Evolutionary conservation across 2,797 vertebrate genomes (phyloP), one percentile per base, ranked within the genome.

Genomic region (Malacoraja senta): DNA sequence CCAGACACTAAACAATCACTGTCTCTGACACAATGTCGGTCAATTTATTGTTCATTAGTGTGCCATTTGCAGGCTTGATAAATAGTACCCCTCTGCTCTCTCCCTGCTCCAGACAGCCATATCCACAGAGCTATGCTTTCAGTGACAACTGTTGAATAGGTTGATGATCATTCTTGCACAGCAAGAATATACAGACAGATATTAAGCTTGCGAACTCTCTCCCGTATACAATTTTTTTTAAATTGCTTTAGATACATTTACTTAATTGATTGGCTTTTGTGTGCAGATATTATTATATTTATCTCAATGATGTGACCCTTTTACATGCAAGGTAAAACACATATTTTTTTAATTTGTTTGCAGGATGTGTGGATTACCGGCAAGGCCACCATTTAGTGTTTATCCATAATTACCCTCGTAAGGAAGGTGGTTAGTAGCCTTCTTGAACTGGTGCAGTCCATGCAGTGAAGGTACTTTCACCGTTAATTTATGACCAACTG

Each of bases 31-130:
- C 68, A 74, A 91, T 53, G 71, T 35, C 21, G 8, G 90, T 74
- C 90, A 74, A 91, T 91, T 91, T 91, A 91, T 74, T 44, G 71
- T 91, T 91, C 90, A 91, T 91, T 72, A 91, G 68, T 74, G 90
- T 91, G 71, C 21, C 68, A 74, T 91, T 91, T 91, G 38, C 29
- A 74, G 38, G 68, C 38, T 91, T 91, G 90, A 91, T 91, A 74
- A 91, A 91, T 91, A 53, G 71, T 24, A 91, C 24, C 90, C 68
- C 90, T 91, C 68, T 68, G 72, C 38, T 74, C 38, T 0, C 35
- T 21, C 8, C 65, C 10, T 35, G 72, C 88, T 35, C 68, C 71
- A 26, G 32, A 35, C 86, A 86, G 61, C 21, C 38, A 26, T 74
- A 38, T 29, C 90, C 38, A 44, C 21, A 91, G 90, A 74, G n/a